Evolutionary conservation across 92 coral and sea anemone species (phyloP), one percentile per base, ranked within the genome.

Genomic region (Siderastrea radians): DNA sequence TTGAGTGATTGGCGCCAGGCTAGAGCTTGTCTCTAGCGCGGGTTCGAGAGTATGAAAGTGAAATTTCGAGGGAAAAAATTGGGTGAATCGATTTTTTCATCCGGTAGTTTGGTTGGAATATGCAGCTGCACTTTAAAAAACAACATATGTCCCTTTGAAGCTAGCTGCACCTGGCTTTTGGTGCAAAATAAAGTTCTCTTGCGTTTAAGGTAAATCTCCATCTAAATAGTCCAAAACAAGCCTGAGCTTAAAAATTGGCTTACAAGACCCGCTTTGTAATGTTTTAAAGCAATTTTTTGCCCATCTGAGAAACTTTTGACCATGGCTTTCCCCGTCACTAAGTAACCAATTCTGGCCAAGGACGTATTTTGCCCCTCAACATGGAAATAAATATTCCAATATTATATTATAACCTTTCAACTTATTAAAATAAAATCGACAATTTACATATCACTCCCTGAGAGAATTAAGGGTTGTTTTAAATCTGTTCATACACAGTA

Each of bases 101-200:
- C 96, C 98, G 96, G 98, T 91, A 93, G 94, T 82, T 86, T 92
- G 92, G 94, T 76, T 92, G 90, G 81, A 91, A 69, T 59, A 65
- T 95, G 98, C 98, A 95, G 98, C 98, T 95, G 98, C 96, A 91
- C 89, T 52, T 89, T 50, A 76, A 86, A 95, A 93, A 95, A 95
- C 98, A 95, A 95, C 98, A 95, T 95, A 95, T 95, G 98, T 91
- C 92, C 85, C 93, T 87, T 84, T 95, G 90, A 94, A 83, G 88
- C 80, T 74, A 16, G 62, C 61, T 68, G 96, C 98, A 95, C 96
- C 98, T 95, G 98, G 98, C 96, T 81, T 51, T 48, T 70, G 72
- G 88, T 82, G 90, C 96, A 91, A 95, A 90, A 93, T 94, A 84
- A 83, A 78, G 88, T 91, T 92, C 91, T 54, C 80, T 59, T 73